A percentile compares a stretch with the other conserved stretches of the same genome.
Evolutionary conservation across 2,797 vertebrate species (phyloP).

Genomic region (Phoebastria nigripes): DNA sequence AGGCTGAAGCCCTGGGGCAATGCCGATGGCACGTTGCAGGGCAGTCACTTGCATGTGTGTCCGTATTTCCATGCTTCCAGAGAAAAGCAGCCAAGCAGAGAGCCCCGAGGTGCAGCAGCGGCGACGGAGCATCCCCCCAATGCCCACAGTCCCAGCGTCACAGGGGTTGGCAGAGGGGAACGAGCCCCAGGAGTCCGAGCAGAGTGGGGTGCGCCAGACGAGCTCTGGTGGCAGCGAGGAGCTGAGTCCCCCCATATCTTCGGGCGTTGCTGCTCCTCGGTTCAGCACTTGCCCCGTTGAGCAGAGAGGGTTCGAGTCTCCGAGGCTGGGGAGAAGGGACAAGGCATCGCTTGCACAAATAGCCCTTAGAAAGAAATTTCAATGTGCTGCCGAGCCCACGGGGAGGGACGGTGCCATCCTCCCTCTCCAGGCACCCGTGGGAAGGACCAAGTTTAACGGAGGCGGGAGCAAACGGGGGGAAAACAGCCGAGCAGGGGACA

Average conservation of each 20-base stretch:
- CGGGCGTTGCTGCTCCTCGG: neutral
- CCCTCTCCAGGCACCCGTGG: neutral
- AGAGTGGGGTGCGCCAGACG: fast-evolving
- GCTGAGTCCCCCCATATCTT: neutral
- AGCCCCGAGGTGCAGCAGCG: fast-evolving
- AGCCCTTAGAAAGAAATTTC: slow-evolving; percentile 31
- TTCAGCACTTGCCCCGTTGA: neutral
- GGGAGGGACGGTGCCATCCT: neutral
- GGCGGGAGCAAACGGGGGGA: neutral
- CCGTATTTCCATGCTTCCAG: neutral
- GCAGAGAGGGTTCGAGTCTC: neutral
- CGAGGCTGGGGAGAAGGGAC: neutral
- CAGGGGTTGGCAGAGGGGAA: neutral
- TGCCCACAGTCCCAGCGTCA: fast-evolving
- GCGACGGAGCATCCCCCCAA: fast-evolving
- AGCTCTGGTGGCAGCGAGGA: neutral
- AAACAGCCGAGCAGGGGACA: neutral
- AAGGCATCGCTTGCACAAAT: slow-evolving; percentile 33
- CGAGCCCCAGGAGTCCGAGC: neutral
- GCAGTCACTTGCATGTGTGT: fast-evolving
- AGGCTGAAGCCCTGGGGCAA: neutral
- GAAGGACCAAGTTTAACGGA: neutral
- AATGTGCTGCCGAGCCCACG: fast-evolving
- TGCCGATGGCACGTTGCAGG: fast-evolving
- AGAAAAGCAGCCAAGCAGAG: neutral